Base-by-base conservation (phyloP, 2,888 invertebrate species). In the Leucoptera coffeella region DNA sequence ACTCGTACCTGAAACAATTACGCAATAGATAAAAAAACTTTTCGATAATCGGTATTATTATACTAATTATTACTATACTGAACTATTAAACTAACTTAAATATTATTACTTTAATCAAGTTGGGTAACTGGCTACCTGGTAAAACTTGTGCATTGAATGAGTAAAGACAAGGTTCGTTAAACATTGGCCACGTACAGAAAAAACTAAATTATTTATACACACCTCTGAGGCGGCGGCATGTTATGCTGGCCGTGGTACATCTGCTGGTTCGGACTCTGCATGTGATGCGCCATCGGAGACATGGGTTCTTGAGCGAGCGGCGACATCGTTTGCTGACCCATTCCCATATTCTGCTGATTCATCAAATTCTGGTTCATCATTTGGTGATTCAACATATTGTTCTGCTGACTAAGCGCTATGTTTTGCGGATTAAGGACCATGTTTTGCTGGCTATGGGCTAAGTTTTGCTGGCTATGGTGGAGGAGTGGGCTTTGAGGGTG, bases 1-100 rank as follows among this genome's bases (percentile, higher is more conserved):
- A 69, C 8, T 67, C 67, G 35, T 64, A 67, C 35, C 67, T 67
- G 32, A 4, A 31, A 35, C 27, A 29, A 15, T n/a, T n/a, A n/a
- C n/a, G n/a, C n/a, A n/a, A n/a, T n/a, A n/a, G n/a, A n/a, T n/a
- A n/a, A n/a, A n/a, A n/a, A n/a, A n/a, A n/a, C n/a, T n/a, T n/a
- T n/a, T n/a, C n/a, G 10, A 15, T 4, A 4, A 15, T 9, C 6
- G 2, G 3, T 9, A 24, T 24, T 24, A 19, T n/a, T 19, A 19
- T 19, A 19, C 8, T 19, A 24, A 15, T 14, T 4, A 11, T 22
- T 12, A 10, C 2, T 3, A n/a, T 19, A n/a, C 19, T 3, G 19
- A 19, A 19, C 4, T n/a, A n/a, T n/a, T n/a, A n/a, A n/a, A n/a
- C n/a, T n/a, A n/a, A n/a, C n/a, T n/a, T n/a, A n/a, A n/a, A n/a